phyloP scores from a whole-genome alignment of 2,888 invertebrate species.

The Melinaea menophilus region DNA sequence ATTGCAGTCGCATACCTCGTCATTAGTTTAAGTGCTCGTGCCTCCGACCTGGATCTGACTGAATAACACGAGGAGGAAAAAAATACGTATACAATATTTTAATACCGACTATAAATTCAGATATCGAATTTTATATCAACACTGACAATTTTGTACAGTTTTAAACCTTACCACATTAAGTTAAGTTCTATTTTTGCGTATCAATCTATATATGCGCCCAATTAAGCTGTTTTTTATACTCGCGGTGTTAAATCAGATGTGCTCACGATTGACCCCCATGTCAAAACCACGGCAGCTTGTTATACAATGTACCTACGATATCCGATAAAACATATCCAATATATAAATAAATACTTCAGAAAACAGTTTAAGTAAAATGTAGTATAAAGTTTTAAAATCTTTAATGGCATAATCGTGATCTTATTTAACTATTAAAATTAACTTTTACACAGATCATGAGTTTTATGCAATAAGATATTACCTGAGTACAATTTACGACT shows the following conservation, averaged over 20 bases:
- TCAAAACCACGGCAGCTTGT: constrained; percentile 1
- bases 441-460: constrained; percentile 1
- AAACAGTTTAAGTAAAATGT: background rate
- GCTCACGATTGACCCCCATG: constrained; percentile 3
- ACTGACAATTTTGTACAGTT: no score
- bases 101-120: constrained; percentile 7
- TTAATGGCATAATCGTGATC: constrained; percentile 8
- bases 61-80: background rate
- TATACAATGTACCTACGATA: background rate
- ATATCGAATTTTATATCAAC: constrained; percentile 6
- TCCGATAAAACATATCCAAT: background rate
- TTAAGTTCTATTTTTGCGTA: background rate
- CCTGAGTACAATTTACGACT: background rate
- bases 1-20: constrained; percentile 9
- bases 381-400: constrained; percentile 1
- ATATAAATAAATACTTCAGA: background rate
- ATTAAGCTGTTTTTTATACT: constrained; percentile 1
- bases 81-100: constrained; percentile 6
- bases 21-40: constrained; percentile 19
- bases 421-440: constrained; percentile 2
- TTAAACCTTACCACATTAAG: background rate
- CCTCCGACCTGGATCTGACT: background rate
- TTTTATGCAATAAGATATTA: constrained; percentile 1
- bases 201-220: background rate
- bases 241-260: background rate